These are phyloP conservation scores for Pitta sordida DNA, from an alignment of 2,113 vertebrate genomes.

Conservation along the genomic window DNA sequence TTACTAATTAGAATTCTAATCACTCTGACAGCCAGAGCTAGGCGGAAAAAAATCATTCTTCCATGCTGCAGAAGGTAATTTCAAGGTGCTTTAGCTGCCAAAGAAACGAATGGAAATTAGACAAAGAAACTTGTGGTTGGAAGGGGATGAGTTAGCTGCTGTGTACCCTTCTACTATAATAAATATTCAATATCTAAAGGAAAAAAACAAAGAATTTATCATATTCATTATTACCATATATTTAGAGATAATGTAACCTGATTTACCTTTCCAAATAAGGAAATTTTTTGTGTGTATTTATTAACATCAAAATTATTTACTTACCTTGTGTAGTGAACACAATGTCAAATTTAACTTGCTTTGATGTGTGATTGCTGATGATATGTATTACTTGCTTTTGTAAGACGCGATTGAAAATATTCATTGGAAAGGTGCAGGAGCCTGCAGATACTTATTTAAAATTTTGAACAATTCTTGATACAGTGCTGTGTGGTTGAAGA, in stretches of 20 bases:
- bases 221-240: not conserved
- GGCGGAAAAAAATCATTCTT: slow-evolving; percentile 59
- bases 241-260: not conserved
- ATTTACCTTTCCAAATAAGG: slow-evolving; percentile 1
- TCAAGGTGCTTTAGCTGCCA: slow-evolving; percentile 80
- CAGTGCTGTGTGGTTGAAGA: not conserved
- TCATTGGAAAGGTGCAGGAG: slow-evolving; percentile 42
- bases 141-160: slow-evolving; percentile 53
- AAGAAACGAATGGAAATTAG: slow-evolving; percentile 70
- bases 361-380: slow-evolving; percentile 31
- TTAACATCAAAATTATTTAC: slow-evolving; percentile 34
- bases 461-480: not conserved
- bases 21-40: slow-evolving; percentile 73
- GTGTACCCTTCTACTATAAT: slow-evolving; percentile 31
- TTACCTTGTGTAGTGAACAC: not conserved
- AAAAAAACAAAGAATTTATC: not conserved
- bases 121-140: slow-evolving; percentile 72
- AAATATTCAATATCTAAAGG: slow-evolving; percentile 43
- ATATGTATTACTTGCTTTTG: not conserved
- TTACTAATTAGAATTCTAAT: slow-evolving; percentile 86
- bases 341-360: slow-evolving; percentile 40
- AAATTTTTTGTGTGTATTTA: slow-evolving; percentile 20
- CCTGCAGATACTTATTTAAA: slow-evolving; percentile 16
- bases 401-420: slow-evolving; percentile 11
- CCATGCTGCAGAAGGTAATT: slow-evolving; percentile 76